A percentile compares a stretch with the other conserved stretches of the same genome.
Conservation (phyloP, 2,113 vertebrate genomes). For the Chloropsis cyanopogon region DNA sequence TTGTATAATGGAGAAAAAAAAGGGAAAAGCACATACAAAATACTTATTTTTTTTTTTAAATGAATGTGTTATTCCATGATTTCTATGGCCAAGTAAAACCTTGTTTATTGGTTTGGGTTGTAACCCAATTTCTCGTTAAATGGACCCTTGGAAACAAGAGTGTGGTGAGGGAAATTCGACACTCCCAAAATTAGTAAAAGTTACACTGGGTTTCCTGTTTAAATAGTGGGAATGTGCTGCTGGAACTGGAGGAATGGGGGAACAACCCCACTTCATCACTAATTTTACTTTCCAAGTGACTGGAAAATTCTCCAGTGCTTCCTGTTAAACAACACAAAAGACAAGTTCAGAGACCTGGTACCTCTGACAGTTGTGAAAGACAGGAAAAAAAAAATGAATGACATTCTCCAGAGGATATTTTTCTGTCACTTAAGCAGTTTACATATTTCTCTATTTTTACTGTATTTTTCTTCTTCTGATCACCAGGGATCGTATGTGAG, state of each 20-base stretch:
- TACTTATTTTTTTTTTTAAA: background rate
- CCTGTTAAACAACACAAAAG: constrained; percentile 60
- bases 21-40: background rate
- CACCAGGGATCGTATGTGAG: constrained; percentile 69
- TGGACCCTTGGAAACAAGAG: background rate
- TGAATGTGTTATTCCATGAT: background rate
- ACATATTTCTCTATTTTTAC: constrained; percentile 72
- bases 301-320: constrained; percentile 52
- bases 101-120: background rate
- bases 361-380: constrained; percentile 70
- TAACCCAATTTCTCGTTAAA: background rate
- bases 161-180: background rate
- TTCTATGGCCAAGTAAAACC: background rate
- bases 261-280: background rate
- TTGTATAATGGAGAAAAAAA: rapidly evolving
- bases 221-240: background rate
- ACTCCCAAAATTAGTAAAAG: background rate
- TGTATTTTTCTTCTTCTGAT: constrained; percentile 63
- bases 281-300: constrained; percentile 52
- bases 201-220: background rate
- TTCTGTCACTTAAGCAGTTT: constrained; percentile 81
- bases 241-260: background rate
- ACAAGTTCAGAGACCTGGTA: constrained; percentile 65
- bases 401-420: constrained; percentile 75
- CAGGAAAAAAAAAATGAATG: constrained; percentile 64